phyloP scores from a whole-genome alignment of 2,888 invertebrate species.

The Germaria angustata region DNA sequence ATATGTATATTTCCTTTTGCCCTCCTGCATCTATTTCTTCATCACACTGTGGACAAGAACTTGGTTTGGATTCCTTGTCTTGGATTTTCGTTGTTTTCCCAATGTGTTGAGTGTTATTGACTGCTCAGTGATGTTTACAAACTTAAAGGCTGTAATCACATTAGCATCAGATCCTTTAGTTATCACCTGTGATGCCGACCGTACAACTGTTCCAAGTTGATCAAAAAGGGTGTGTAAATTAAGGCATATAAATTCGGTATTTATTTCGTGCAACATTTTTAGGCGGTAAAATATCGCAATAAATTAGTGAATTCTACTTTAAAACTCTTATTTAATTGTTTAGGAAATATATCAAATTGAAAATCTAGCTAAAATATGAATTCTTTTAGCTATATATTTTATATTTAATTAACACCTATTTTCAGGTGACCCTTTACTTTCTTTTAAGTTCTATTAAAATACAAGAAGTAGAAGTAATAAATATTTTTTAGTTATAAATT shows the following conservation, averaged over 20 bases:
- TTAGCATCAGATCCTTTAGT: constrained; percentile 79
- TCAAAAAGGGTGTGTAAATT: not conserved
- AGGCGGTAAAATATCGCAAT: no score
- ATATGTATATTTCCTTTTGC: constrained; percentile 75
- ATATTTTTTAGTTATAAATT: constrained; percentile 33
- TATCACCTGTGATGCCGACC: constrained; percentile 77
- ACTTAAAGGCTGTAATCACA: constrained; percentile 81
- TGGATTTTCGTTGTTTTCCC: constrained; percentile 68
- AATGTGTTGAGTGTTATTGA: constrained; percentile 56
- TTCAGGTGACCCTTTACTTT: constrained; percentile 24
- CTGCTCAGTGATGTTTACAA: constrained; percentile 78
- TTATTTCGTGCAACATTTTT: not conserved
- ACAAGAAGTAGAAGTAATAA: constrained; percentile 38
- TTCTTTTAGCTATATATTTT: no score
- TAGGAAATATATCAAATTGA: no score
- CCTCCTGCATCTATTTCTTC: not conserved
- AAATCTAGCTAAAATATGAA: no score
- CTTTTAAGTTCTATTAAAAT: not conserved
- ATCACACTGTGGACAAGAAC: constrained; percentile 27
- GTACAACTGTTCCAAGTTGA: constrained; percentile 24
- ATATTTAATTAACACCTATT: not conserved
- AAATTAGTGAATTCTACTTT: no score
- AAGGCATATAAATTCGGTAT: no score
- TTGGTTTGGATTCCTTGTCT: constrained; percentile 71
- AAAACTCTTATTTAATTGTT: no score